phyloP scores from a whole-genome alignment of 2,113 vertebrate genomes.

The Chitala chitala region DNA sequence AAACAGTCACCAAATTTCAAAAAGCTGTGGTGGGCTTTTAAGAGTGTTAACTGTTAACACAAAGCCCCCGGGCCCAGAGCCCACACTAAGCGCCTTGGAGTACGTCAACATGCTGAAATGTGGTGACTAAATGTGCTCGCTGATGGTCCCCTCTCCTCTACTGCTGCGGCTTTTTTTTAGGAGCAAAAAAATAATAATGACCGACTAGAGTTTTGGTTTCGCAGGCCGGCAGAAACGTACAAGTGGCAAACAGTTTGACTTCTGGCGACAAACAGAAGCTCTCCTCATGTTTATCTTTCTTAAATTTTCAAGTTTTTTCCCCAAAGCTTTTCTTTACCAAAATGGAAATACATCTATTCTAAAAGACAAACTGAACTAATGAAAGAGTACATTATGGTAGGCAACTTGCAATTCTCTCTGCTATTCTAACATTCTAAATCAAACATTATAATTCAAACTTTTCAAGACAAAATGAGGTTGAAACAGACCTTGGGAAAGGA shows the following conservation, averaged over 20 bases:
- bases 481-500: neutral
- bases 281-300: slow-evolving; percentile 2
- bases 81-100: slow-evolving; percentile 50
- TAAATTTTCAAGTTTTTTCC: neutral
- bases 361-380: neutral
- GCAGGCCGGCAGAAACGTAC: neutral
- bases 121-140: neutral
- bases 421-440: neutral
- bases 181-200: neutral
- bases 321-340: slow-evolving; percentile 2
- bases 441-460: too few relatives aligned
- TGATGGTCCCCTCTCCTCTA: neutral
- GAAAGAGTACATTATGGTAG: neutral
- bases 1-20: too few relatives aligned
- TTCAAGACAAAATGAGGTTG: too few relatives aligned
- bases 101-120: neutral
- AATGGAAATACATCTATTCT: slow-evolving; percentile 5
- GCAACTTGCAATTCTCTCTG: neutral
- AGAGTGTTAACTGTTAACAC: slow-evolving; percentile 50
- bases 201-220: neutral
- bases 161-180: neutral
- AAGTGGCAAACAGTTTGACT: neutral
- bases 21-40: slow-evolving; percentile 49
- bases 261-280: slow-evolving; percentile 18
- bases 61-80: slow-evolving; percentile 57